phyloP scores from a whole-genome alignment of 2,113 vertebrate genomes.

The Oplegnathus fasciatus region DNA sequence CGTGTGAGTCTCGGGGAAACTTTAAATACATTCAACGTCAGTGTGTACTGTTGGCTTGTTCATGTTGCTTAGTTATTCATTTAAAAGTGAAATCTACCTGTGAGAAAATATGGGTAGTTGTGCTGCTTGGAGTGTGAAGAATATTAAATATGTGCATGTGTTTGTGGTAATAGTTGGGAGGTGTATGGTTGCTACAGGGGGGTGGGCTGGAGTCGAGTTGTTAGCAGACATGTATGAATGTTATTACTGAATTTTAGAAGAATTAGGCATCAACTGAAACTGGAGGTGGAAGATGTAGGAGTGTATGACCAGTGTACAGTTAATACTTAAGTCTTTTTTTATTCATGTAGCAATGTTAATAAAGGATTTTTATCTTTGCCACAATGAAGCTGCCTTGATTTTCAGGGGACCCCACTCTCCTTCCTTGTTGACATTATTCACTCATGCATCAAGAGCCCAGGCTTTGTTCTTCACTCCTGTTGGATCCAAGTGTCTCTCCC shows the following conservation, averaged over 20 bases:
- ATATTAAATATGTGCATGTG: not conserved
- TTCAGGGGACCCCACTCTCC: not conserved
- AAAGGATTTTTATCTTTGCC: not conserved
- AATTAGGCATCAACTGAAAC: not conserved
- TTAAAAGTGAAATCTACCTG: not conserved
- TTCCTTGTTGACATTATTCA: not conserved
- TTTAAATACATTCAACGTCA: not conserved
- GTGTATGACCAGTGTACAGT: not conserved
- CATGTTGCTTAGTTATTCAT: not conserved
- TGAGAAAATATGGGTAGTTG: conserved; percentile 3
- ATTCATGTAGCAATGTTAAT: not conserved
- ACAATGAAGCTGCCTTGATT: not conserved
- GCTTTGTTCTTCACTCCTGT: not conserved
- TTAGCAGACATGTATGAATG: not conserved
- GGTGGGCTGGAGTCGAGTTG: not conserved
- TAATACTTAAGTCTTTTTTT: not conserved
- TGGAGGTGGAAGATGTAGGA: not conserved
- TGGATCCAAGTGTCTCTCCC: no score
- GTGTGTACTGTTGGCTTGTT: not conserved
- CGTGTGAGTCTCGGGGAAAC: not conserved
- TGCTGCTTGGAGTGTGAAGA: not conserved
- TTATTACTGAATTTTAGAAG: not conserved
- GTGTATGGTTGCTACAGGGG: not conserved
- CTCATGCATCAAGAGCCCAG: not conserved
- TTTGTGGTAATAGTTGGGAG: not conserved